These are phyloP conservation scores for Peribatodes rhomboidaria DNA, from an alignment of 2,888 invertebrate genomes.

Conservation along the genomic window DNA sequence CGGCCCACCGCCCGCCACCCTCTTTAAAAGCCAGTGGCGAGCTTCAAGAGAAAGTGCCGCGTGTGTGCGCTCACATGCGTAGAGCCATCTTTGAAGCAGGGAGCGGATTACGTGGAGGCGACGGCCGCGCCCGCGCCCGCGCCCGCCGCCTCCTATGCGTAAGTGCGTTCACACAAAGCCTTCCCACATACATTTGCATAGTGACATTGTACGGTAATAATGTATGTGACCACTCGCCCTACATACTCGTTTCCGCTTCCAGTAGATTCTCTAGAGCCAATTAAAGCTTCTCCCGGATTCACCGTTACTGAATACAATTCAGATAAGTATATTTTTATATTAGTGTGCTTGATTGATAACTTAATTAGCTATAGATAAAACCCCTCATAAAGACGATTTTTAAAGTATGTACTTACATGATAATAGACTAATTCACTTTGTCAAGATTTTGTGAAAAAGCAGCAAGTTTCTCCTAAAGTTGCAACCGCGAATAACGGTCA, in stretches of 20 bases:
- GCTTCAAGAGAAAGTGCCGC: constrained; percentile 88
- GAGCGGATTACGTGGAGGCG: constrained; percentile 82
- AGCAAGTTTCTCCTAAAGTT: no score
- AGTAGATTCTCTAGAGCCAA: constrained; percentile 64
- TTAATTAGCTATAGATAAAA: no score
- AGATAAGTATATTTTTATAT: no score
- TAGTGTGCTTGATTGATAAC: no score
- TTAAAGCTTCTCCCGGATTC: constrained; percentile 33
- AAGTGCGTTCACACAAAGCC: constrained; percentile 85
- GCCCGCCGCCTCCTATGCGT: constrained; percentile 80
- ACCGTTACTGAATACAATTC: constrained; percentile 1
- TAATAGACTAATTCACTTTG: no score
- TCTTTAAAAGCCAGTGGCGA: constrained; percentile 87
- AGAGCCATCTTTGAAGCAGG: constrained; percentile 80
- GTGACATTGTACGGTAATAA: constrained; percentile 86
- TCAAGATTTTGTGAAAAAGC: no score
- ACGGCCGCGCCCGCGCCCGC: constrained; percentile 41
- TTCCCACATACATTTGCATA: constrained; percentile 86
- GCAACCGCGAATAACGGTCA: neutral
- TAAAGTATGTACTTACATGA: no score
- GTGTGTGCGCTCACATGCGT: constrained; percentile 85
- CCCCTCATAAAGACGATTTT: no score
- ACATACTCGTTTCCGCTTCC: constrained; percentile 72
- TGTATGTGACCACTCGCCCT: constrained; percentile 84
- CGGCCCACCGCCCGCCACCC: constrained; percentile 74